Base-by-base conservation (phyloP, 2,113 vertebrate genomes). In the Romanogobio albipinnatus region DNA sequence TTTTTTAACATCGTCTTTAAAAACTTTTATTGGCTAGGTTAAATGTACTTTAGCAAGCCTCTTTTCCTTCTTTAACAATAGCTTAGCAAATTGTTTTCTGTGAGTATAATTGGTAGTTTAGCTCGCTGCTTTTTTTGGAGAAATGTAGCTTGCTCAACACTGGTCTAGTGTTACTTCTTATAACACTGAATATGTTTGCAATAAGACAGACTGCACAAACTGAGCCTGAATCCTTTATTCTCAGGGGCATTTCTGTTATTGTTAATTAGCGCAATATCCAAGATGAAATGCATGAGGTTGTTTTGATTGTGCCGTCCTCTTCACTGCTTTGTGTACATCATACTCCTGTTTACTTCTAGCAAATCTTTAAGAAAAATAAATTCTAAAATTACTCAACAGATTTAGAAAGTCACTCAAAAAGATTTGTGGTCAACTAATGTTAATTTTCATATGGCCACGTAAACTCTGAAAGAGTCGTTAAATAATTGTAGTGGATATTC, bases 261-360 rank as follows among this genome's bases (percentile, higher is more conserved):
- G 75, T 89, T 91, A 86, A 75, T 89, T 88, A 80, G 86, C 76
- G 76, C 71, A 75, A 85, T 64, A 26, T 39, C 61, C 36, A 36
- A 74, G 4, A 75, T 36, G 39, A 81, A 81, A 62, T 62, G n/a
- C 51, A 53, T 56, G 33, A 39, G n/a, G 77, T 47, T 79, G 11
- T 45, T 73, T 47, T 73, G 70, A 73, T 47, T 73, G 43, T 47
- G 70, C n/a, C 14, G 43, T 47, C 70, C 43, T 47, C 39, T 47
- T 45, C 70, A 24, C 39, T 73, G 43, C 70, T 73, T 73, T 47
- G 70, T 73, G 43, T 45, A 73, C 22, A 73, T 47, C 70, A 73
- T 73, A 43, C 36, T 73, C 36, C 22, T 73, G 39, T 24, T 73
- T 73, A 45, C 22, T 1, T 45, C 22, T 45, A 43, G 39, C 39